Evolutionary conservation across 2,797 vertebrate species (phyloP).

Genomic region (Microctenopoma stevenorrisi): DNA sequence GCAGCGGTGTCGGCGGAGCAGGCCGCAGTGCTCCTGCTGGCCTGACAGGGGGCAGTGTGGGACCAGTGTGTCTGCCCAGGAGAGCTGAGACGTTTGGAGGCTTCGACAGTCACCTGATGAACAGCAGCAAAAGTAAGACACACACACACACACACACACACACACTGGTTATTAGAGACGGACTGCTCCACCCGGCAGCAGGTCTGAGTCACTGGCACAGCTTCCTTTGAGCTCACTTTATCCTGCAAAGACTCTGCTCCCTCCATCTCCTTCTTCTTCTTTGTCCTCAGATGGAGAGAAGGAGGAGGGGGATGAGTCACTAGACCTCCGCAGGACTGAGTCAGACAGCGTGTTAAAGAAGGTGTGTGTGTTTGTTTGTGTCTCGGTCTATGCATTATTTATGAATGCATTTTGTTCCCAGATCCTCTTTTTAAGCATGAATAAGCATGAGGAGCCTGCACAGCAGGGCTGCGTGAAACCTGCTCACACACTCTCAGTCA

Average conservation of each 20-base stretch:
- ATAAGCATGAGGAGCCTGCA: background rate
- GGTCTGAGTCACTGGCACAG: background rate
- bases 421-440: background rate
- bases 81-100: constrained; percentile 95
- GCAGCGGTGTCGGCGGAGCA: constrained; percentile 81
- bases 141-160: background rate
- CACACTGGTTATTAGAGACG: too few relatives aligned
- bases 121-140: constrained; percentile 86
- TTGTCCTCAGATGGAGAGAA: constrained; percentile 86
- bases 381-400: background rate
- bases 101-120: constrained; percentile 95
- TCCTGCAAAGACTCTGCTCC: background rate
- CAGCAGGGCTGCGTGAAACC: background rate
- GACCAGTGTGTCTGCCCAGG: constrained; percentile 89
- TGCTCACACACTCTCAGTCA: background rate
- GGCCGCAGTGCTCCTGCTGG: constrained; percentile 70
- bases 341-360: constrained; percentile 94
- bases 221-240: background rate
- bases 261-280: background rate
- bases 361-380: constrained; percentile 64
- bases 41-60: constrained; percentile 76
- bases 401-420: constrained; percentile 11
- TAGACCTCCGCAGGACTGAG: constrained; percentile 93
- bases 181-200: background rate
- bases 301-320: constrained; percentile 88